A percentile compares a stretch with the other conserved stretches of the same genome.
Evolutionary conservation across 1,140 invertebrate species (phyloP).

Genomic region (Procambarus clarkii): DNA sequence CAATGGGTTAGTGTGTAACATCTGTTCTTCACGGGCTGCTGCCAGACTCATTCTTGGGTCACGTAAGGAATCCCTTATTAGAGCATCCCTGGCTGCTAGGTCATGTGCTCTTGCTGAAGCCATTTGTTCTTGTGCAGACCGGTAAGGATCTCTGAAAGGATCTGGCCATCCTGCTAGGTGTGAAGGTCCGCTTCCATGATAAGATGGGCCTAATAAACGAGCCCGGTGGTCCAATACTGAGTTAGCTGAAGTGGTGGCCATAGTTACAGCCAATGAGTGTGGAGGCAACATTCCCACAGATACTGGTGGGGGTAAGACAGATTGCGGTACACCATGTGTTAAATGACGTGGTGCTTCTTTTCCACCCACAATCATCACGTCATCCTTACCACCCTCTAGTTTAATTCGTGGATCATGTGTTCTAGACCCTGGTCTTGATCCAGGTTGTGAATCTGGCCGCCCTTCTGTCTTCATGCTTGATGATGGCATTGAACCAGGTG

Average conservation of each 20-base stretch:
- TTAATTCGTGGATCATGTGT: conserved; percentile 59
- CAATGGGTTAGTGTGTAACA: conserved; percentile 48
- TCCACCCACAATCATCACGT: conserved; percentile 71
- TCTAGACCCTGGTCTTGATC: conserved; percentile 65
- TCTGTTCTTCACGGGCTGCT: conserved; percentile 49
- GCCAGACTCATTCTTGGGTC: conserved; percentile 56
- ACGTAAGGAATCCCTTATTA: conserved; percentile 40
- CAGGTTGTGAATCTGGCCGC: conserved; percentile 67
- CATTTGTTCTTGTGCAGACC: conserved; percentile 54
- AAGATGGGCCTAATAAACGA: conserved; percentile 32
- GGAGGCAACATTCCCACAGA: conserved; percentile 55
- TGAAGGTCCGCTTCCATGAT: conserved; percentile 31
- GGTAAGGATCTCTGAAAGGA: conserved; percentile 61
- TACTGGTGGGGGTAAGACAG: conserved; percentile 48
- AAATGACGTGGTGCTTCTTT: conserved; percentile 66
- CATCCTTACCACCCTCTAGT: conserved; percentile 60
- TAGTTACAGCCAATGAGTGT: conserved; percentile 48
- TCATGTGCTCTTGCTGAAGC: conserved; percentile 46
- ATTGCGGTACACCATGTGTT: conserved; percentile 36
- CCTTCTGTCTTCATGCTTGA: conserved; percentile 60
- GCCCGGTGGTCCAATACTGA: conserved; percentile 43
- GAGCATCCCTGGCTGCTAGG: conserved; percentile 41
- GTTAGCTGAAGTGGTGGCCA: conserved; percentile 56
- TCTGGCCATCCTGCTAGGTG: conserved; percentile 55
- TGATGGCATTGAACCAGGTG: conserved; percentile 31